These are phyloP conservation scores for Andrena praecox DNA, from an alignment of 2,888 invertebrate species.

Conservation along the genomic window DNA sequence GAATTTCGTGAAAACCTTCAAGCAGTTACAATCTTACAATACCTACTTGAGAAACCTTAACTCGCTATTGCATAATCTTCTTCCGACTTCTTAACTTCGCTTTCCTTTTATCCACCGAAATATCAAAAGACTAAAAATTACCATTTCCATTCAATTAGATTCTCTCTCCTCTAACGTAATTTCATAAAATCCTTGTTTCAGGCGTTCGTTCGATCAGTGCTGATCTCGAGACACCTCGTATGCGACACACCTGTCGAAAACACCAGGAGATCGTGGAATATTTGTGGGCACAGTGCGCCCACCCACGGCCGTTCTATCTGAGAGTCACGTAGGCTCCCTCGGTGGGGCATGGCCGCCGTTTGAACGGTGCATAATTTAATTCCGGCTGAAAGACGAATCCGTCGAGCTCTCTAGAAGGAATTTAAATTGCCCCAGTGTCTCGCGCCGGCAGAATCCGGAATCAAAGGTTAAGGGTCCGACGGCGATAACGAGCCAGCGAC, in stretches of 20 bases:
- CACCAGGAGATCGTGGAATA: conserved; percentile 29
- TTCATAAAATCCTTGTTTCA: too few relatives aligned
- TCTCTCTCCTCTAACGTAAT: not conserved
- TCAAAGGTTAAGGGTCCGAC: conserved; percentile 56
- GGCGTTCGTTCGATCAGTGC: too few relatives aligned
- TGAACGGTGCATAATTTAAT: conserved; percentile 62
- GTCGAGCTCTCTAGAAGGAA: conserved; percentile 57
- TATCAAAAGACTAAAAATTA: not conserved
- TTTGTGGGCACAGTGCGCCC: conserved; percentile 36
- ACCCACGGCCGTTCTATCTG: conserved; percentile 46
- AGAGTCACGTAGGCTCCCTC: conserved; percentile 60
- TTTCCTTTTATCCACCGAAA: not conserved
- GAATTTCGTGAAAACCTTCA: too few relatives aligned
- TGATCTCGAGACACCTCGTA: too few relatives aligned
- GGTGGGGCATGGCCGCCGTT: conserved; percentile 37
- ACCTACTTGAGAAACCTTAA: too few relatives aligned
- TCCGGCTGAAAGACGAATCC: conserved; percentile 56
- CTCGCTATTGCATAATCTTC: too few relatives aligned
- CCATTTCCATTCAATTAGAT: not conserved
- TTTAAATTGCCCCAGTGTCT: conserved; percentile 51
- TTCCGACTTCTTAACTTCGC: too few relatives aligned
- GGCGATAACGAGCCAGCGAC: conserved; percentile 26
- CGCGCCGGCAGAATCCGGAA: conserved; percentile 52
- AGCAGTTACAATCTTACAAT: too few relatives aligned
- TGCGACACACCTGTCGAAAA: conserved; percentile 14